Conservation (phyloP, 2,113 vertebrate genomes). For the Perca flavescens region DNA sequence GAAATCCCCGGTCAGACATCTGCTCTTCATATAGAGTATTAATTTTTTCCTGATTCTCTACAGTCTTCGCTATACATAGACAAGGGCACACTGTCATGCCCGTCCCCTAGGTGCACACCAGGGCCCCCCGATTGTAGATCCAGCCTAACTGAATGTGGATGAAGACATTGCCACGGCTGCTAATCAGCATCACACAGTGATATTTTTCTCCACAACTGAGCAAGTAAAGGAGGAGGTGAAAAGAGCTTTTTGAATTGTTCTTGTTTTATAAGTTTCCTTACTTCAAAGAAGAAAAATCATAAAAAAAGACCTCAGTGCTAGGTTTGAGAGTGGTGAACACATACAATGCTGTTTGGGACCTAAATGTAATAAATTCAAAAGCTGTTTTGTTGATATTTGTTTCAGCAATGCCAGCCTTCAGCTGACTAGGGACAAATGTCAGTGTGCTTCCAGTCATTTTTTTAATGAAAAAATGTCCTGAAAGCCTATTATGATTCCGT, state of each 20-base stretch:
- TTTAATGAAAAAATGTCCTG: conserved; percentile 50
- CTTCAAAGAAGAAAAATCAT: conserved; percentile 22
- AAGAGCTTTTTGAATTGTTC: conserved; percentile 9
- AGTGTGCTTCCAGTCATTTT: conserved; percentile 21
- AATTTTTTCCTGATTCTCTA: conserved; percentile 9
- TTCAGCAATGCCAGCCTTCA: conserved; percentile 23
- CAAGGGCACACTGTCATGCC: conserved; percentile 15
- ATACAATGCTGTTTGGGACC: conserved; percentile 23
- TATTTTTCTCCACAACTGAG: conserved; percentile 35
- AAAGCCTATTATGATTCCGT: conserved; percentile 25
- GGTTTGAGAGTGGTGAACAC: conserved; percentile 5
- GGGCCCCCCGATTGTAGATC: conserved; percentile 21
- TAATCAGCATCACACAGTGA: conserved; percentile 35
- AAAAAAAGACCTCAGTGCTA: conserved; percentile 12
- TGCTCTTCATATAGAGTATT: neutral
- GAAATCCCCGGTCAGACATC: too few relatives aligned
- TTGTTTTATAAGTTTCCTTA: conserved; percentile 26
- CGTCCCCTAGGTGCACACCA: conserved; percentile 8
- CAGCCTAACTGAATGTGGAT: conserved; percentile 10
- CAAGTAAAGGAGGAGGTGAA: conserved; percentile 10
- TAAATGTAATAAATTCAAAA: conserved; percentile 51
- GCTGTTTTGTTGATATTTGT: conserved; percentile 47
- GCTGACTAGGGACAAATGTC: conserved; percentile 31
- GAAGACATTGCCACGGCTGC: conserved; percentile 1
- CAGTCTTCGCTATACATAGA: neutral